Conservation (phyloP, 2,888 invertebrate species). For the Flexamia atlantica region DNA sequence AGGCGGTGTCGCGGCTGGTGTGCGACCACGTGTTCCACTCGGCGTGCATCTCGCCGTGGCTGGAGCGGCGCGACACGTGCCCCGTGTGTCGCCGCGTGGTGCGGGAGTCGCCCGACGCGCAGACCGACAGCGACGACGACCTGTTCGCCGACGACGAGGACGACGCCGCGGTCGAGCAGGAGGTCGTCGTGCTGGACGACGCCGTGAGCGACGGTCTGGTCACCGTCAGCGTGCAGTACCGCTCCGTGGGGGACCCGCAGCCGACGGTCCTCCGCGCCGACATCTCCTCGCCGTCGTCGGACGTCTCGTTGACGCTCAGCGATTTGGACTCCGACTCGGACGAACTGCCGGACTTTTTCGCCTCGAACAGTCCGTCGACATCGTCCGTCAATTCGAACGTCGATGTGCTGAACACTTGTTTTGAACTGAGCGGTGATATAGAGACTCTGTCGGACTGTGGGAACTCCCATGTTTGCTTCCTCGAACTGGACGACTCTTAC, state of each 20-base stretch:
- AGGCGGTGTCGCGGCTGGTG: neutral
- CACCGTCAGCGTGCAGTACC: constrained; percentile 24
- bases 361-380: neutral
- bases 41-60: constrained; percentile 11
- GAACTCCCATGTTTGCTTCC: neutral
- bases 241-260: neutral
- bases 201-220: neutral
- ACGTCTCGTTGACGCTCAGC: neutral
- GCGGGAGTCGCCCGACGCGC: neutral
- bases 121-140: constrained; percentile 6
- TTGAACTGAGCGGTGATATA: neutral
- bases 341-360: neutral
- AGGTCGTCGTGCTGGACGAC: neutral
- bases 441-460: neutral
- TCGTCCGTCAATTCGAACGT: neutral
- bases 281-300: neutral
- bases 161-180: neutral
- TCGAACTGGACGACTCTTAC: neutral
- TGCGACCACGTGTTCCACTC: constrained; percentile 35
- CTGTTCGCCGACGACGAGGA: constrained; percentile 26
- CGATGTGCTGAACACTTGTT: neutral
- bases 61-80: neutral
- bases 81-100: constrained; percentile 11
- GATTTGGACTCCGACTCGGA: neutral
- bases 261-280: neutral